Evolutionary conservation across 2,797 vertebrate genomes (phyloP).

Genomic region (Typhlichthys subterraneus): DNA sequence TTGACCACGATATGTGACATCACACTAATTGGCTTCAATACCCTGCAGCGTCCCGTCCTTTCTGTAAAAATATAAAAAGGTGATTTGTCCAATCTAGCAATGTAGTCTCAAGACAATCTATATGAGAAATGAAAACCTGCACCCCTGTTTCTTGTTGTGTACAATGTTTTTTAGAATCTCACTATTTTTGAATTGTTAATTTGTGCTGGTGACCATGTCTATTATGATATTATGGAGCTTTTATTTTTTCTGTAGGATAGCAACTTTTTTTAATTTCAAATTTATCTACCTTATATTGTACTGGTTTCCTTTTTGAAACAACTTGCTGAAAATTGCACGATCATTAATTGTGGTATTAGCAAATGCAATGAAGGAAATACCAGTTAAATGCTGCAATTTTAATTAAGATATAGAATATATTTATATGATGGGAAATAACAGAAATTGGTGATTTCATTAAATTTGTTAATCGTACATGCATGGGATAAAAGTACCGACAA

Average conservation of each 20-base stretch:
- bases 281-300: conserved; percentile 77
- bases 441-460: conserved; percentile 72
- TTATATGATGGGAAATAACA: conserved; percentile 77
- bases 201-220: conserved; percentile 94
- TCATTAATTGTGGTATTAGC: conserved; percentile 83
- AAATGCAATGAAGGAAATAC: conserved; percentile 83
- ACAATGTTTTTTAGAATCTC: conserved; percentile 85
- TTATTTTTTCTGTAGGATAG: conserved; percentile 82
- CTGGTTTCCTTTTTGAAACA: conserved; percentile 85
- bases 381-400: conserved; percentile 97
- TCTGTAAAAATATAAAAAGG: conserved; percentile 72
- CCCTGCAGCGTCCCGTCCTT: conserved; percentile 41
- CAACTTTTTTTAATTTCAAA: conserved; percentile 69
- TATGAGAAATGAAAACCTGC: conserved; percentile 78
- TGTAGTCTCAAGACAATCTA: conserved; percentile 86
- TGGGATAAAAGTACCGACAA: conserved; percentile 83
- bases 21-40: conserved; percentile 50
- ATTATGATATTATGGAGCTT: conserved; percentile 77
- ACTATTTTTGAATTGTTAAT: conserved; percentile 89
- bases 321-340: conserved; percentile 92
- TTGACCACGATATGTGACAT: conserved; percentile 62
- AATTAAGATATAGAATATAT: conserved; percentile 86
- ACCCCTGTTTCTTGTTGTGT: conserved; percentile 84
- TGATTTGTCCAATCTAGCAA: conserved; percentile 68
- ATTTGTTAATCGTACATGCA: conserved; percentile 83